phyloP scores from a whole-genome alignment of 2,797 vertebrate species.

The Lagodon rhomboides region DNA sequence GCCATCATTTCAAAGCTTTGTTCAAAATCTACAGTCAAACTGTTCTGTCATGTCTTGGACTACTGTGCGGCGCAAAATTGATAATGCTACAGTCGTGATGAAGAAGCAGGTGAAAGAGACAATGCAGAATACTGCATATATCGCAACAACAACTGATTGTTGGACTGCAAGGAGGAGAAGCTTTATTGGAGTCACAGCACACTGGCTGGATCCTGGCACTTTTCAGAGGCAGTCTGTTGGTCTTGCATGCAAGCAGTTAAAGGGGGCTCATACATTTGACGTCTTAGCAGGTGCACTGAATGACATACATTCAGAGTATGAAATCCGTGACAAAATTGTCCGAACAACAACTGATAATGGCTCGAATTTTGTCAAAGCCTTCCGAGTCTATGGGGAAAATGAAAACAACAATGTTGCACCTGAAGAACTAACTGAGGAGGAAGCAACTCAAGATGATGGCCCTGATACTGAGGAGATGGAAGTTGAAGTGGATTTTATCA shows the following conservation, averaged over 20 bases:
- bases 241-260: not conserved
- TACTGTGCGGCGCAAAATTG: too few relatives aligned
- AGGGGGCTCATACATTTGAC: not conserved
- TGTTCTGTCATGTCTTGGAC: too few relatives aligned
- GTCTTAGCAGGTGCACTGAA: not conserved
- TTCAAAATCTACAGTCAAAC: too few relatives aligned
- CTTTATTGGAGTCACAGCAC: not conserved
- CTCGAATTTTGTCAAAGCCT: not conserved
- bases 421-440: too few relatives aligned
- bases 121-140: not conserved
- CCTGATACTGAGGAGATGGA: too few relatives aligned
- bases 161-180: not conserved
- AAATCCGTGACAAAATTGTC: not conserved
- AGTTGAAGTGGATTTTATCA: too few relatives aligned
- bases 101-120: not conserved
- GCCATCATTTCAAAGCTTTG: not conserved
- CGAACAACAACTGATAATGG: not conserved
- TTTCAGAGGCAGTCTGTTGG: not conserved
- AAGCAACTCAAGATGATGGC: too few relatives aligned
- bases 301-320: not conserved
- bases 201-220: not conserved
- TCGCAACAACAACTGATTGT: not conserved
- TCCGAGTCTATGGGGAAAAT: too few relatives aligned
- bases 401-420: too few relatives aligned
- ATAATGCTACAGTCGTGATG: not conserved